Evolutionary conservation across 2,888 invertebrate genomes (phyloP).

Genomic region (Mantis religiosa): DNA sequence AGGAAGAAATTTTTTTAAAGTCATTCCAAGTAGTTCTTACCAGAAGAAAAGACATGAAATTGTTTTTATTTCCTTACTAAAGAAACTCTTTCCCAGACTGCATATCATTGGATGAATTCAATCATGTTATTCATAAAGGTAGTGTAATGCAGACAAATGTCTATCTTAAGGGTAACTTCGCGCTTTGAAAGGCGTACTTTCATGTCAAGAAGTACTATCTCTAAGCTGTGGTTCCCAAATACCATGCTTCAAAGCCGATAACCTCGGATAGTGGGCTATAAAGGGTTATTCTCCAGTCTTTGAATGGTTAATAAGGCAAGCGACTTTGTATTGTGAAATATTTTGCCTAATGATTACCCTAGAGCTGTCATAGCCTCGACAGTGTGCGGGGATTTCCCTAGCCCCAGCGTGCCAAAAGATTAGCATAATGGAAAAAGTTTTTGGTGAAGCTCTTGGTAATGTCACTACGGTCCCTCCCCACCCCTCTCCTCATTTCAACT

Average conservation of each 20-base stretch:
- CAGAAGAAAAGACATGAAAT: no score
- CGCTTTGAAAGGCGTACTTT: no score
- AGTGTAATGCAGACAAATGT: no score
- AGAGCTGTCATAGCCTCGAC: slow-evolving; percentile 20
- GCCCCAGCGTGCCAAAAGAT: slow-evolving; percentile 24
- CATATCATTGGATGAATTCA: no score
- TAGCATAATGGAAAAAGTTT: slow-evolving; percentile 33
- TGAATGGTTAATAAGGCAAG: slow-evolving; percentile 7
- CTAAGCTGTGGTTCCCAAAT: no score
- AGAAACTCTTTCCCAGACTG: no score
- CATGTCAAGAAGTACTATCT: no score
- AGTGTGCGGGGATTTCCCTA: slow-evolving; percentile 12
- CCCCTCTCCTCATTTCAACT: slow-evolving; percentile 22
- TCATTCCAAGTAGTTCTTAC: no score
- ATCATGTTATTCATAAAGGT: no score
- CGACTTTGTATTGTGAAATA: not conserved
- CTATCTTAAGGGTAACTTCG: no score
- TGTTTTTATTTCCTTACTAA: no score
- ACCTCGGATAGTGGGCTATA: not conserved
- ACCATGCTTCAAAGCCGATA: not conserved
- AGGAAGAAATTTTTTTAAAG: no score
- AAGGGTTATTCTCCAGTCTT: slow-evolving; percentile 11
- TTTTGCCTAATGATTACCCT: slow-evolving; percentile 29
- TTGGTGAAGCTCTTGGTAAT: slow-evolving; percentile 22
- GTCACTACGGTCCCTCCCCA: slow-evolving; percentile 21